These are phyloP conservation scores for Scelioninae gen. 2 DNA, from an alignment of 2,888 invertebrate genomes.

Conservation along the genomic window DNA sequence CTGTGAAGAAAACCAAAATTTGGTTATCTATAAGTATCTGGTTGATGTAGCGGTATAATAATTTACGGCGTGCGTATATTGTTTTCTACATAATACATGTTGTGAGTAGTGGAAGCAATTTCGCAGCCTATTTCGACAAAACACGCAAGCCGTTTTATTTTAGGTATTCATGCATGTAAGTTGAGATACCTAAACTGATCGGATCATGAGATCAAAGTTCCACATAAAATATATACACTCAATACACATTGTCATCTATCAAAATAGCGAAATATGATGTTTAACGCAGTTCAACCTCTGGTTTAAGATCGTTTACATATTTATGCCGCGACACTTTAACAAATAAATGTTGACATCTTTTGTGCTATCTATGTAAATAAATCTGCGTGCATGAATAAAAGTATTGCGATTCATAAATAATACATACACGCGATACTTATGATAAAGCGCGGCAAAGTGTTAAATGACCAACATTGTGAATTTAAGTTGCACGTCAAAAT, in stretches of 20 bases:
- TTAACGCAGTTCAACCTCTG: constrained; percentile 14
- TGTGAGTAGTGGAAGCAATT: constrained; percentile 48
- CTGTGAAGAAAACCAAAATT: constrained; percentile 39
- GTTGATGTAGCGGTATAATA: constrained; percentile 39
- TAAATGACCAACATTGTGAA: not conserved
- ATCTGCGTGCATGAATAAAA: constrained; percentile 12
- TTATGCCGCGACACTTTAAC: not conserved
- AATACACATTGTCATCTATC: constrained; percentile 39
- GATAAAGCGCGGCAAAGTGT: constrained; percentile 17
- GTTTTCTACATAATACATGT: constrained; percentile 52
- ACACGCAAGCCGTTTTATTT: constrained; percentile 63
- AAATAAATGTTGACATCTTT: constrained; percentile 20
- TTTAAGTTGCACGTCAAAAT: too few species aligned
- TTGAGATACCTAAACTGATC: constrained; percentile 56
- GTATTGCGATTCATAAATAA: constrained; percentile 25
- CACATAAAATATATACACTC: constrained; percentile 27
- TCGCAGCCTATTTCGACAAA: constrained; percentile 57
- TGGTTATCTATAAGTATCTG: constrained; percentile 41
- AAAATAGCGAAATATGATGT: constrained; percentile 30
- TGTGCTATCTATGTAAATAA: constrained; percentile 20
- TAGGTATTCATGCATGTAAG: constrained; percentile 56
- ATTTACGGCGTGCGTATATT: constrained; percentile 54
- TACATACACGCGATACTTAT: constrained; percentile 7
- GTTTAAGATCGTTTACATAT: constrained; percentile 4
- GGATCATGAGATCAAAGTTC: constrained; percentile 55